These are phyloP conservation scores for Rhynchopsitta pachyrhyncha DNA, from an alignment of 2,113 vertebrate species.

Conservation along the genomic window DNA sequence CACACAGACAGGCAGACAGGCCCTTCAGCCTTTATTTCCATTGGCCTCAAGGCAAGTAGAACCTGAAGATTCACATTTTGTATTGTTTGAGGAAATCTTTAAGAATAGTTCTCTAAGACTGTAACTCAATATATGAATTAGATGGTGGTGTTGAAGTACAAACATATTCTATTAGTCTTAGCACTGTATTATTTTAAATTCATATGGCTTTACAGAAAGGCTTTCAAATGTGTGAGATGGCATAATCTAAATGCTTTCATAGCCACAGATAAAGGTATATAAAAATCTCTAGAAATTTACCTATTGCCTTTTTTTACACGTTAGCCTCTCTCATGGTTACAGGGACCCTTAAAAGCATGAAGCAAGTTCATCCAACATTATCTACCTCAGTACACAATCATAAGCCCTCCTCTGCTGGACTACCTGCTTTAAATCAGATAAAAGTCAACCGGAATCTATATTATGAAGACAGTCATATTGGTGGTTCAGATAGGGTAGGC, in stretches of 20 bases:
- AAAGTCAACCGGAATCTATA: not conserved
- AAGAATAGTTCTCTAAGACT: not conserved
- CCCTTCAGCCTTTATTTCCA: not conserved
- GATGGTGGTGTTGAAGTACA: not conserved
- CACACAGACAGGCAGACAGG: fast-evolving
- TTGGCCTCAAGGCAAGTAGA: not conserved
- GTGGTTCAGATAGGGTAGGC: not conserved
- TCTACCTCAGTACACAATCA: not conserved
- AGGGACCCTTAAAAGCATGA: not conserved
- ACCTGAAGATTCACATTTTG: not conserved
- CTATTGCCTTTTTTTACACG: not conserved
- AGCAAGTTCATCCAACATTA: not conserved
- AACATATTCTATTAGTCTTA: not conserved
- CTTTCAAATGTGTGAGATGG: not conserved
- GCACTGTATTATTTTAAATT: not conserved
- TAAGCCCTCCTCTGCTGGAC: not conserved
- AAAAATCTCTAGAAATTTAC: not conserved
- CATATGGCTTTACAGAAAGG: not conserved
- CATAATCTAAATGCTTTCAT: not conserved
- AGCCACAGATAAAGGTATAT: not conserved
- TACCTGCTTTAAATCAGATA: not conserved
- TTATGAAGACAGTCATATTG: not conserved
- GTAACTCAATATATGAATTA: not conserved
- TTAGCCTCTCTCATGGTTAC: not conserved
- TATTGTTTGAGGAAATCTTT: not conserved